Conservation (phyloP, 2,113 vertebrate species). For the Centropus unirufus region DNA sequence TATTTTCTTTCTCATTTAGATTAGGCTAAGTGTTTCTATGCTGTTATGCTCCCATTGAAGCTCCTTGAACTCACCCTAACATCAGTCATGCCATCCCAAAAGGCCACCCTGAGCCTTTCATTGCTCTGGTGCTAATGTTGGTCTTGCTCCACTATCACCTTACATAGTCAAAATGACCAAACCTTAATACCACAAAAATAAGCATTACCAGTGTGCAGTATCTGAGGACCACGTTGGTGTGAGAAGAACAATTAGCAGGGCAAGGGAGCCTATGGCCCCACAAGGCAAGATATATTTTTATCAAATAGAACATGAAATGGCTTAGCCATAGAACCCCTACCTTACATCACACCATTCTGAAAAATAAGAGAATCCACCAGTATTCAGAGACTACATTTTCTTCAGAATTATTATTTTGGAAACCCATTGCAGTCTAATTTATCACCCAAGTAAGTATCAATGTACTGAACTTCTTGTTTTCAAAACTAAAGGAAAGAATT, state of each 20-base stretch:
- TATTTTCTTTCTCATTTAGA: not conserved
- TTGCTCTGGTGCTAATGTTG: not conserved
- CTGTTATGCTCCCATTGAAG: rapidly evolving
- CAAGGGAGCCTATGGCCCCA: not conserved
- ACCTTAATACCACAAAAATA: not conserved
- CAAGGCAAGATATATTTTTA: not conserved
- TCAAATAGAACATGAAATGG: not conserved
- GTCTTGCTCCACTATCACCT: not conserved
- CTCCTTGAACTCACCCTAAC: not conserved
- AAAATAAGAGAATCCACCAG: not conserved
- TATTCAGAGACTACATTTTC: not conserved
- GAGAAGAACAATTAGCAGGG: not conserved
- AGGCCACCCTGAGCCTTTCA: not conserved
- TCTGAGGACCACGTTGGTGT: too few species aligned
- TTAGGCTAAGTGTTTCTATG: not conserved
- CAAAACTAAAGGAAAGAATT: not conserved
- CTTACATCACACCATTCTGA: not conserved
- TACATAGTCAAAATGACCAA: not conserved
- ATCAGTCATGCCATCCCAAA: not conserved
- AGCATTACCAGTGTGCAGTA: not conserved
- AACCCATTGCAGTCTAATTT: not conserved
- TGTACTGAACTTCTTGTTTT: not conserved
- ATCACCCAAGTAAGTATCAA: not conserved
- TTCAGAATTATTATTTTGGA: not conserved
- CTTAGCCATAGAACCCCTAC: not conserved